Base-by-base conservation (phyloP, 1,140 invertebrate genomes). In the Zaprionus africanus region DNA sequence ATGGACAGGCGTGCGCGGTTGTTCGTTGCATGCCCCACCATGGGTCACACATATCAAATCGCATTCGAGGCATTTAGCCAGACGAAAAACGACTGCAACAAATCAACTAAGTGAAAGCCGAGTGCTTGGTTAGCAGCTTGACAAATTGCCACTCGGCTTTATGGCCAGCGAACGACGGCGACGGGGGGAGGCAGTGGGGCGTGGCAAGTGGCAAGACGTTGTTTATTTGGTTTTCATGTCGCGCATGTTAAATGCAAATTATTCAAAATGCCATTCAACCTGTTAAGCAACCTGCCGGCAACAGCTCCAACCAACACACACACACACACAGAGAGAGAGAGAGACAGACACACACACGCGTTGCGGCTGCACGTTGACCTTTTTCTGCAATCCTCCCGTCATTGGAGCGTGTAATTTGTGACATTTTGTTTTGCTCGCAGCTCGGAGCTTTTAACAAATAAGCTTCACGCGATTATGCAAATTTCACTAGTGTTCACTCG, bases 191-290 rank as follows among this genome's bases (percentile, higher is more conserved):
- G 15, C 22, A 13, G 36, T 1, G 11, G 13, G 13, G 43, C 34
- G 4, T n/a, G 17, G 17, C 22, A 59, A n/a, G 24, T 41, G 57
- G 46, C 62, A 83, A 81, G 82, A 80, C 78, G 65, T 88, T 87
- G 84, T 87, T 83, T 87, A 87, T 87, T 87, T 81, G 84, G 49
- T 66, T 87, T 88, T 87, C 84, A 87, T 87, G 84, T 87, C 84
- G 84, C 84, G 84, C 84, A 87, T 87, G 84, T 87, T 87, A 88
- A 87, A 83, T 88, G 81, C 81, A 87, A 87, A 87, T 87, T 87
- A 87, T 88, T 87, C 84, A 87, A 76, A 78, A 71, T 72, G 78
- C 78, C 67, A 34, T 82, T 75, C 11, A 41, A 56, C 62, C 62
- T 65, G 53, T 38, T 51, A 51, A 22, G 12, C 36, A 80, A 66